Evolutionary conservation across 2,797 vertebrate genomes (phyloP), one percentile per base, ranked within the genome.

Genomic region (Danio kyathit): DNA sequence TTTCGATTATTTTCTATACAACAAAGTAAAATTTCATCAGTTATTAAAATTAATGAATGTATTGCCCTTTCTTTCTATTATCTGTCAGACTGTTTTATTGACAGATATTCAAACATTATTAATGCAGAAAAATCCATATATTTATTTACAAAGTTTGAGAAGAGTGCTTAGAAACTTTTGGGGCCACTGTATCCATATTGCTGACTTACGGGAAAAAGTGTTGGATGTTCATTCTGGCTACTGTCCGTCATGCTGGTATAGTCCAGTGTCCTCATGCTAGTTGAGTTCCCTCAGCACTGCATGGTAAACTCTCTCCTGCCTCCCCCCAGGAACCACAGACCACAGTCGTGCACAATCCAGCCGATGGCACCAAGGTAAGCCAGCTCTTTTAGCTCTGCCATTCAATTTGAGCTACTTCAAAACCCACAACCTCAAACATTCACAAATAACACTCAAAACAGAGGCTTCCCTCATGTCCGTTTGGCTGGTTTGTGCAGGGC

Each of bases 281-380:
- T 83, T 87, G 82, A 80, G 41, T 19, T 14, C 6, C 88, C 81
- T 83, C 82, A 80, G 88, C 89, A 92, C 90, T 86, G 94, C 94
- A 93, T 93, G 93, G 88, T 95, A 94, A 94, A 95, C 92, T 94
- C 92, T 95, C 90, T 96, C 94, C 89, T 95, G 78, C 94, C 92
- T 93, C 91, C 91, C 29, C 93, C 92, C 93, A 99, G 97, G 97
- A 99, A 93, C 96, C 97, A 91, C 98, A 99, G 95, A 97, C 96
- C 90, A 99, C 98, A 81, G 97, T 99, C 93, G 96, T 99, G 84
- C 97, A 99, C 95, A 99, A 98, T 89, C 96, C 97, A 94, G 95
- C 96, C 90, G 96, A 98, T 85, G 97, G 97, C 90, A 96, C 96
- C 93, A 99, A 99, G 97, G 98, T 99, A 96, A 96, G 96, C 84